Evolutionary conservation across 2,888 invertebrate species (phyloP).

Genomic region (Cephus pulcher): DNA sequence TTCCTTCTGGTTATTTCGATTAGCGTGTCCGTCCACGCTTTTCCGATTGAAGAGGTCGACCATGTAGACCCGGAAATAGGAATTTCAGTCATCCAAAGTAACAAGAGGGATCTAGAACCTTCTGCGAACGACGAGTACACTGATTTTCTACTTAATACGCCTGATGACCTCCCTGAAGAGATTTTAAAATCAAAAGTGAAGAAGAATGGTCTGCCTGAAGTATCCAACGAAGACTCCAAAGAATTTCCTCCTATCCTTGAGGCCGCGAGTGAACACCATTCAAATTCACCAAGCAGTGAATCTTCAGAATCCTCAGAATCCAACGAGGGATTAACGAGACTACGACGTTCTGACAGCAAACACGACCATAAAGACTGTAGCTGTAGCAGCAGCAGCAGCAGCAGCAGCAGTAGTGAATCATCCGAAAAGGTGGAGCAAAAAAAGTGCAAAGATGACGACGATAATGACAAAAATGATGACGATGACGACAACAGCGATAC

Average conservation of each 20-base stretch:
- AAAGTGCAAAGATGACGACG: neutral
- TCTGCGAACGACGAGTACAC: neutral
- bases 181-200: neutral
- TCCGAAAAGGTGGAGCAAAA: neutral
- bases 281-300: neutral
- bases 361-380: neutral
- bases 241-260: neutral
- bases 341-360: neutral
- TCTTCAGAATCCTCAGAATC: conserved; percentile 2
- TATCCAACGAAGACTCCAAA: neutral
- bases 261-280: neutral
- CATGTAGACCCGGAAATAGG: neutral
- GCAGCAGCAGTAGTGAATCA: conserved; percentile 1
- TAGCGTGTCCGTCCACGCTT: neutral
- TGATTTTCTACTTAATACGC: neutral
- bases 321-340: neutral
- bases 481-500: conserved; percentile 11
- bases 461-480: conserved; percentile 24
- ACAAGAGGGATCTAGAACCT: neutral
- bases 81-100: neutral
- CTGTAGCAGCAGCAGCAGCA: neutral
- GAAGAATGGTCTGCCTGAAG: neutral
- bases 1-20: neutral
- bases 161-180: neutral
- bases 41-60: neutral